A percentile compares a stretch with the other conserved stretches of the same genome.
Conservation (phyloP, 2,888 invertebrate species). For the Apodemia duryi region DNA sequence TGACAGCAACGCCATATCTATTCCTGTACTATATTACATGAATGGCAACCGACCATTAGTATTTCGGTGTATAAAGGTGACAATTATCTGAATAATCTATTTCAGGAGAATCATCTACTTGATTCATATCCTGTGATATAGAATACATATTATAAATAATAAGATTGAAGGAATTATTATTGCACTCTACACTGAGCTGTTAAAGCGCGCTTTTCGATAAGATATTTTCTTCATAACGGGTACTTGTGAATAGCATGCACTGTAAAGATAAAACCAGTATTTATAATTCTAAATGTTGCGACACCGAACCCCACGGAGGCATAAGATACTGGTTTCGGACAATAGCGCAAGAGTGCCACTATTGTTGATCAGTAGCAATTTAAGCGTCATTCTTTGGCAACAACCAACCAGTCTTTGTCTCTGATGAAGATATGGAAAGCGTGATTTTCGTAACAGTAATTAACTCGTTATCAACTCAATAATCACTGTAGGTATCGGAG, state of each 20-base stretch:
- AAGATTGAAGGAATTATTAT: neutral
- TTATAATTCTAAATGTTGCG: conserved; percentile 11
- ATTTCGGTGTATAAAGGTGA: conserved; percentile 17
- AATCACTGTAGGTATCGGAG: conserved; percentile 26
- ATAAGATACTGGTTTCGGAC: conserved; percentile 25
- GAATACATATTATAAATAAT: neutral
- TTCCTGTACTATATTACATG: too few species aligned
- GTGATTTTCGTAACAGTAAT: conserved; percentile 50
- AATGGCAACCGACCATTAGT: too few species aligned
- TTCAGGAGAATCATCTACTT: too few species aligned
- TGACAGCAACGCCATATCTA: too few species aligned
- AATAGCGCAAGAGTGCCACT: conserved; percentile 45
- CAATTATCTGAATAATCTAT: neutral
- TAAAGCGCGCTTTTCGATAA: neutral
- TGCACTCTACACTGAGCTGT: neutral
- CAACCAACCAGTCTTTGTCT: conserved; percentile 58
- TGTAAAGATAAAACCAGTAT: conserved; percentile 15
- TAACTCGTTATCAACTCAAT: conserved; percentile 38
- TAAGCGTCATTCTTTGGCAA: conserved; percentile 53
- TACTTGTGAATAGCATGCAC: conserved; percentile 5
- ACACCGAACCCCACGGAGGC: conserved; percentile 13
- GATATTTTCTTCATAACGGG: conserved; percentile 7
- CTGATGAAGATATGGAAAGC: conserved; percentile 62
- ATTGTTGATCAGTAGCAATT: conserved; percentile 59
- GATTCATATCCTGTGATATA: too few species aligned